Evolutionary conservation across 2,797 vertebrate genomes (phyloP).

Genomic region (Sus cebifrons): DNA sequence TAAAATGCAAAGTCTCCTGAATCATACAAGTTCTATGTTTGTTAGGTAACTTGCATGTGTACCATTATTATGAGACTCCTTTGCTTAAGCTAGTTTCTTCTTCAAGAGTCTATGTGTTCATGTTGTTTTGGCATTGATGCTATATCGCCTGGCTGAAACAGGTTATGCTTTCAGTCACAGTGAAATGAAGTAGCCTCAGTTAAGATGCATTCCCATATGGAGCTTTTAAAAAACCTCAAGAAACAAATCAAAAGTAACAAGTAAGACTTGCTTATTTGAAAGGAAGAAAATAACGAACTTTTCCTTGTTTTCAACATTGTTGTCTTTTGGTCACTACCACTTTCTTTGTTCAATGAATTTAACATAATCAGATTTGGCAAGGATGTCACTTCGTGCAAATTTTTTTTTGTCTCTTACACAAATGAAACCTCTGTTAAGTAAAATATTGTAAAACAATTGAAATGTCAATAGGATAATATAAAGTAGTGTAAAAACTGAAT

Average conservation of each 20-base stretch:
- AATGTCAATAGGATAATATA: neutral
- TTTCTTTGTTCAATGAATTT: constrained; percentile 5
- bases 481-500: constrained; percentile 11
- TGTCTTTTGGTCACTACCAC: neutral
- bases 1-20: neutral
- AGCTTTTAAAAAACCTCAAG: constrained; percentile 43
- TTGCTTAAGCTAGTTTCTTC: neutral
- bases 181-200: neutral
- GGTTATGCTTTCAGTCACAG: neutral
- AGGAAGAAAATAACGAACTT: constrained; percentile 4
- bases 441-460: neutral
- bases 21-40: neutral
- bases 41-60: neutral
- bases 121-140: neutral
- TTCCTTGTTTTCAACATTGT: neutral
- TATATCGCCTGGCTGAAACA: neutral
- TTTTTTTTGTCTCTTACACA: neutral
- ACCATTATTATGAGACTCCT: neutral
- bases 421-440: neutral
- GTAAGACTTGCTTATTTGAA: neutral
- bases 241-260: constrained; percentile 42
- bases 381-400: neutral
- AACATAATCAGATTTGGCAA: neutral
- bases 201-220: neutral
- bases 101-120: neutral